Base-by-base conservation (phyloP, 2,797 vertebrate genomes). In the Masticophis lateralis region DNA sequence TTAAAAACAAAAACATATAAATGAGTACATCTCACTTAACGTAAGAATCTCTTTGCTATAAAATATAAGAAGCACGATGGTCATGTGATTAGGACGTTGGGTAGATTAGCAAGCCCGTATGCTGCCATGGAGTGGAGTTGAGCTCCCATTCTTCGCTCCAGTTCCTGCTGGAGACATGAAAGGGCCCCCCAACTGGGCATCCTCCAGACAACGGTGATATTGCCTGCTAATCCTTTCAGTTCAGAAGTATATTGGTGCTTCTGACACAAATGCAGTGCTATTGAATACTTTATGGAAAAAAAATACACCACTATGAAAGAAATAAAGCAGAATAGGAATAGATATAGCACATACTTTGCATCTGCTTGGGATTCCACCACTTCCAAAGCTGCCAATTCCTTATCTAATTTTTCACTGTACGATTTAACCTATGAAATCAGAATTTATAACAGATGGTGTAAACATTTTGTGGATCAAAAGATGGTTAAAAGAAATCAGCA, bases 291-390 rank as follows among this genome's bases (percentile, higher is more conserved):
- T 25, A 1, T 83, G 37, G 8, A 20, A 1, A 1, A 0, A 47
- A 83, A 25, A 83, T 13, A 92, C 32, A 28, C 3, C 16, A 61
- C n/a, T 83, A 37, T 4, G 6, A 60, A 53, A 32, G 25, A 16
- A 43, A 55, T 20, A 63, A 59, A 83, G 3, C 55, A 93, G 90
- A 74, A 3, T 4, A 47, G 66, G 14, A 16, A 87, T 5, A 37
- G 25, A 90, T 6, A 10, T 13, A 51, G 93, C 89, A 92, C 97
- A 96, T 95, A 99, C 99, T 98, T 97, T 59, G 97, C 97, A 96
- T 99, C 99, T 10, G 98, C 98, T 96, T 98, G 98, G 88, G 98
- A 96, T 97, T 99, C 99, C 96, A 98, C 95, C 90, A 98, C 97
- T 94, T 99, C 98, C 9, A 99, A 96, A 91, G 97, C 97, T 87